A percentile compares a stretch with the other conserved stretches of the same genome.
Evolutionary conservation across 2,797 vertebrate species (phyloP).

Genomic region (Falco naumanni): DNA sequence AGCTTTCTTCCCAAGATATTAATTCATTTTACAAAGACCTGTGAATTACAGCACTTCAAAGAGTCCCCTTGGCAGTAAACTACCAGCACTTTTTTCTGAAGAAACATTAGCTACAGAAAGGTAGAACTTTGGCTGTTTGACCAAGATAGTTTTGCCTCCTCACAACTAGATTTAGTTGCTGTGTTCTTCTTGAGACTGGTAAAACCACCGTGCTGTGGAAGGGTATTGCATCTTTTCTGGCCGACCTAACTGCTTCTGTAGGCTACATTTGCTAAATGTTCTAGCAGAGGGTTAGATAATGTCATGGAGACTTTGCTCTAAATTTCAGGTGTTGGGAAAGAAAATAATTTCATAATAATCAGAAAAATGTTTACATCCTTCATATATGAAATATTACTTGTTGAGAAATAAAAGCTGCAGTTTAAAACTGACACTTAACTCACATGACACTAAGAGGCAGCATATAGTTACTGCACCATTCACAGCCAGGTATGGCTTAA

Average conservation of each 20-base stretch:
- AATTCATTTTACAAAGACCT: not conserved
- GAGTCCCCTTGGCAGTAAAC: not conserved
- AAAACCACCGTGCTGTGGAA: not conserved
- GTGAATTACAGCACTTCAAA: not conserved
- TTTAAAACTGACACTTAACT: not conserved
- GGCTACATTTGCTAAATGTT: not conserved
- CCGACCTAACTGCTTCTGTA: not conserved
- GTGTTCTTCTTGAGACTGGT: not conserved
- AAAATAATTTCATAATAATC: not conserved
- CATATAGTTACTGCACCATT: not conserved
- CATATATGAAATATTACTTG: not conserved
- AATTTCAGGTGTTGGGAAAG: not conserved
- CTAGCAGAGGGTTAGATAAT: not conserved
- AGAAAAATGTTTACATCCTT: not conserved
- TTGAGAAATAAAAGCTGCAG: not conserved
- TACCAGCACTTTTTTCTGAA: not conserved
- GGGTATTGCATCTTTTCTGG: not conserved
- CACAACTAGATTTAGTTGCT: not conserved
- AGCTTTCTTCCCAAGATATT: not conserved
- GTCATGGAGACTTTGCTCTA: not conserved
- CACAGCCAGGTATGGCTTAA: not conserved
- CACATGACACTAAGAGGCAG: not conserved
- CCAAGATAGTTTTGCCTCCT: not conserved
- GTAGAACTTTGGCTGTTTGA: not conserved
- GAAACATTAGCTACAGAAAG: not conserved